These are phyloP conservation scores for Paguma larvata DNA, from an alignment of 2,797 vertebrate species.

Conservation along the genomic window DNA sequence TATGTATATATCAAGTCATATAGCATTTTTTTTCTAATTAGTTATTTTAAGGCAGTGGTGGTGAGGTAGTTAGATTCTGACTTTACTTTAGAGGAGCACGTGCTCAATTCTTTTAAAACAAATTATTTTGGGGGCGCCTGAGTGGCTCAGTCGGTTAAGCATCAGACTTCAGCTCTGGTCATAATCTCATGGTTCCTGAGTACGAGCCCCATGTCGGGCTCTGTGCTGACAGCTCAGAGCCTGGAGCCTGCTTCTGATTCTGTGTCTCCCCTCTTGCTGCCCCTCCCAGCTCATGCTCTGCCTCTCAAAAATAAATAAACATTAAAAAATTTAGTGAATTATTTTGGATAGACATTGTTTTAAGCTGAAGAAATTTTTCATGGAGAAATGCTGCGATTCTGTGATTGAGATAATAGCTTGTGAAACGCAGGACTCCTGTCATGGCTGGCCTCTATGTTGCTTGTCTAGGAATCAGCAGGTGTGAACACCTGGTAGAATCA, in stretches of 20 bases:
- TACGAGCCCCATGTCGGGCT: too few relatives aligned
- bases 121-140: not conserved
- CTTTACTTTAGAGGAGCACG: not conserved
- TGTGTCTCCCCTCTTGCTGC: too few relatives aligned
- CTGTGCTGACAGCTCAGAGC: too few relatives aligned
- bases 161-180: too few relatives aligned
- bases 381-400: not conserved
- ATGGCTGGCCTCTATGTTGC: not conserved
- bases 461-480: not conserved
- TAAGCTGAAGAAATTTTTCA: not conserved
- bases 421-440: not conserved
- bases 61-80: not conserved
- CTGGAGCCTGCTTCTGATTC: too few relatives aligned
- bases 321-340: not conserved
- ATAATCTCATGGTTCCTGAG: too few relatives aligned
- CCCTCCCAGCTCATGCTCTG: too few relatives aligned
- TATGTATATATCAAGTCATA: not conserved
- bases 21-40: not conserved
- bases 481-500: not conserved
- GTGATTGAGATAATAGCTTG: not conserved
- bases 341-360: constrained; percentile 13
- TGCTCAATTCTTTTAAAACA: not conserved
- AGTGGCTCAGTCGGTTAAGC: too few relatives aligned
- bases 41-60: not conserved
- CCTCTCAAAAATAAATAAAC: too few relatives aligned